Conservation (phyloP, 2,797 vertebrate genomes). For the Prunella strophiata region DNA sequence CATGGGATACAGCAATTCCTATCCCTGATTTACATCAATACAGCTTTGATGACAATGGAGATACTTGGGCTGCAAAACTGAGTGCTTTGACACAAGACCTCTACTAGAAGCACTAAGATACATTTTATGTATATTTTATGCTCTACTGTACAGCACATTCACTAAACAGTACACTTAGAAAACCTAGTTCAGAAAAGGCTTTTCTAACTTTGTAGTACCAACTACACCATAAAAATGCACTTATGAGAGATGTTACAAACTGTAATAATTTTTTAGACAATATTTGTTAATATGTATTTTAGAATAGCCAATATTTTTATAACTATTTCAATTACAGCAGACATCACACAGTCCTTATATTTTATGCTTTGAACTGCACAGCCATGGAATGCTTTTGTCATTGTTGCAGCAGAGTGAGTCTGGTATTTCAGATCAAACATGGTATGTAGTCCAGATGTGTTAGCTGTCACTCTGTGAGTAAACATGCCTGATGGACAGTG, state of each 20-base stretch:
- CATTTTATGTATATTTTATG: neutral
- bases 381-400: slow-evolving; percentile 50
- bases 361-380: slow-evolving; percentile 56
- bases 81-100: neutral
- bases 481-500: slow-evolving; percentile 72
- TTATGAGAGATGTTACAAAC: neutral
- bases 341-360: neutral
- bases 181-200: neutral
- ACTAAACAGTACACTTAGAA: neutral
- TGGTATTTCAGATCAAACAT: slow-evolving; percentile 72
- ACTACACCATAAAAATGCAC: neutral
- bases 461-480: slow-evolving; percentile 68
- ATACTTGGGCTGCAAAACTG: neutral
- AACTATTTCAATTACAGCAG: neutral
- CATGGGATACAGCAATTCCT: neutral
- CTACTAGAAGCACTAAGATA: neutral
- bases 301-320: neutral
- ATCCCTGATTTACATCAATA: neutral
- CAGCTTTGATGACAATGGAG: neutral
- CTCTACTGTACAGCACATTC: neutral
- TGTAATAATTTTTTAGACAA: neutral
- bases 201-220: neutral
- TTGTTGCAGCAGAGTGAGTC: slow-evolving; percentile 48
- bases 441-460: slow-evolving; percentile 66
- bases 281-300: neutral